Evolutionary conservation across 2,797 vertebrate genomes (phyloP), one percentile per base, ranked within the genome.

Genomic region (Pyrocephalus nanus): DNA sequence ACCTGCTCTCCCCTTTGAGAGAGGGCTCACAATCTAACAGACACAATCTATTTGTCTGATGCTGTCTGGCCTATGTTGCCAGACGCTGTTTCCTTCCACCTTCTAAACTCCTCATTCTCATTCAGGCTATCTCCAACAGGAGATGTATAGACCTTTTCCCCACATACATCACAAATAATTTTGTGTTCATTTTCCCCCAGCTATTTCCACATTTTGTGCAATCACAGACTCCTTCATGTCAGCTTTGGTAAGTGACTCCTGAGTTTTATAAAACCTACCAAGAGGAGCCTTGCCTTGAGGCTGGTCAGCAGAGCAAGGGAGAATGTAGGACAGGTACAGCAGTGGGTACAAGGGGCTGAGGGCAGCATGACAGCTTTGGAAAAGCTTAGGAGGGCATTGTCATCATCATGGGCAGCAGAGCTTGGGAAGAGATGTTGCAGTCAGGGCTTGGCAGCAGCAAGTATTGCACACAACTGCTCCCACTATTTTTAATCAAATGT

Each of bases 201-300:
- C 12, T 50, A 8, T 51, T 7, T 34, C 8, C 4, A 2, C 5
- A 8, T n/a, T 60, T 76, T 76, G 40, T 36, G 12, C 53, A 5
- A 6, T 66, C 40, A 61, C 11, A 27, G 19, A 25, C 6, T 12
- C 23, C 16, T 65, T 12, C 34, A 26, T 30, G 12, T 15, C 12
- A 55, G 25, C 18, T 69, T 69, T 38, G 20, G 16, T n/a, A 36
- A 60, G 23, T 19, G 53, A 18, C 14, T 60, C 23, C 42, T 54
- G 21, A 5, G 9, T 20, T 64, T 70, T 45, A 20, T 32, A 60
- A 48, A 9, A 19, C 32, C 8, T 55, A 7, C 12, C 32, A 60
- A 23, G 5, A 43, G 17, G 2, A 58, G 1, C 17, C 4, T 54
- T 48, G 7, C 22, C 15, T 90, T 0, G 1, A 34, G 16, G 50